Evolutionary conservation across 2,888 invertebrate species (phyloP).

Genomic region (Lagria hirta): DNA sequence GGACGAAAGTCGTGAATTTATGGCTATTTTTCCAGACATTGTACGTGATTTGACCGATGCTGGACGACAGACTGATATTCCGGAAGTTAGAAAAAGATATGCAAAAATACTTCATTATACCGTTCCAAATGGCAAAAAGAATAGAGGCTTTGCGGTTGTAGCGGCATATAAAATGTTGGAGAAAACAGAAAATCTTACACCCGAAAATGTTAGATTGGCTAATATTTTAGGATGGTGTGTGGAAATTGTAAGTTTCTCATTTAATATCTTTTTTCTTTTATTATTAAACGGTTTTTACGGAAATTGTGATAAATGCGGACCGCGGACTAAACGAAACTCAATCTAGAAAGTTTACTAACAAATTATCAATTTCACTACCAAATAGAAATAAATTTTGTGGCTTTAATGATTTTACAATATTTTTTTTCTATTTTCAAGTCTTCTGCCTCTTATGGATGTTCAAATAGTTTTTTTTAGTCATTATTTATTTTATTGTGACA

Average conservation of each 20-base stretch:
- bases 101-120: constrained; percentile 77
- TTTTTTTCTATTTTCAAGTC: no score
- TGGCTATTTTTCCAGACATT: constrained; percentile 85
- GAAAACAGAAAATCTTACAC: constrained; percentile 66
- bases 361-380: no score
- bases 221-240: constrained; percentile 92
- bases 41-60: constrained; percentile 80
- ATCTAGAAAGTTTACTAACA: no score
- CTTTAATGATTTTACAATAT: no score
- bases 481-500: no score
- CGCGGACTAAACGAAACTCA: no score
- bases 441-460: no score
- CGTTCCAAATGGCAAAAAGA: constrained; percentile 88
- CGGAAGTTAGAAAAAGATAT: constrained; percentile 79
- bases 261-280: no score
- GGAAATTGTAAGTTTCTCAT: constrained; percentile 90
- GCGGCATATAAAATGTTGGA: constrained; percentile 75
- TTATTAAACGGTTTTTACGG: no score
- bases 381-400: no score
- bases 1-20: constrained; percentile 84
- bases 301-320: no score
- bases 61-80: constrained; percentile 73
- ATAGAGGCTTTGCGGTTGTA: constrained; percentile 72
- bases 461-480: no score
- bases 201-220: constrained; percentile 76